Base-by-base conservation (phyloP, 2,113 vertebrate species). In the Dunckerocampus dactyliophorus region DNA sequence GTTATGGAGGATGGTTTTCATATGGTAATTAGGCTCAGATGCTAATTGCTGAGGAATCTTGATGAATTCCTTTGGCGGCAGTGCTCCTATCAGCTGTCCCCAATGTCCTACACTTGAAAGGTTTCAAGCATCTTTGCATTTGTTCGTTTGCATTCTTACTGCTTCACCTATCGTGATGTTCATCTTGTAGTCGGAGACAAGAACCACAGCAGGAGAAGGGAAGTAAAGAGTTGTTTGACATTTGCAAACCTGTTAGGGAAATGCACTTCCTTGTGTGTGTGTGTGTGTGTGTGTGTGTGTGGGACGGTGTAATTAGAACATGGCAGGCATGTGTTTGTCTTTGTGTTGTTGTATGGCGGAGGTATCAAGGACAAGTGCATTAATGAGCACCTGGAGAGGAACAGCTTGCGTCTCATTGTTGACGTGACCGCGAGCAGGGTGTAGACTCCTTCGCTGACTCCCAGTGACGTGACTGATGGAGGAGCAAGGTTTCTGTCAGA, bases 301-400 rank as follows among this genome's bases (percentile, higher is more conserved):
- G 39, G 12, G 39, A 54, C 5, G 46, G 19, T 49, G 62, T 65
- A 87, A 89, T 89, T 85, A 85, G 85, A 87, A 85, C 85, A 87
- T 71, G 80, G 79, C 72, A 64, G 81, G 80, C 74, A 52, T 69
- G 83, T 85, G 82, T 87, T 87, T 88, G 87, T 82, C 87, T 88
- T 88, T 88, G 85, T 82, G 81, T 85, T 81, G 80, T 80, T 80
- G 81, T 82, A 83, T 66, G 65, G 73, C 50, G 77, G 79, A 77
- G 86, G 83, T 86, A 89, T 89, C 88, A 88, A 89, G 89, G 85
- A 89, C 88, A 89, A 85, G 84, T 88, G 84, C 88, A 90, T 90
- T 90, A 90, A 88, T 80, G 86, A 89, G 89, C 88, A 90, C 87
- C 88, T 90, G 89, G 85, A 89, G 89, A 88, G 86, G 89, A 91